Percentiles rank a stretch among this genome's conserved stretches.
Evolutionary conservation across 2,797 vertebrate genomes (phyloP).

Genomic region (Prunella strophiata): DNA sequence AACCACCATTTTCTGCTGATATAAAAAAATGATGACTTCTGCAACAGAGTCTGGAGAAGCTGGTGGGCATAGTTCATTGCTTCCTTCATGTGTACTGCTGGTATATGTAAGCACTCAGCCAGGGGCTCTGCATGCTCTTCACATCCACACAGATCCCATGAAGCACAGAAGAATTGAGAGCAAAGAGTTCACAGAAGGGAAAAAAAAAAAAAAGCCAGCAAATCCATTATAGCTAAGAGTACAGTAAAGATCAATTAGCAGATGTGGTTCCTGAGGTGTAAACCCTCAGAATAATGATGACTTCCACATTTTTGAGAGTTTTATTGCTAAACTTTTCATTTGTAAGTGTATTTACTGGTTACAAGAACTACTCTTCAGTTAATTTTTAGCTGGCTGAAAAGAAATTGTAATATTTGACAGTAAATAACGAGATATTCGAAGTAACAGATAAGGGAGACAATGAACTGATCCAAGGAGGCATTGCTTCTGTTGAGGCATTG

Average conservation of each 20-base stretch:
- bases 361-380: background rate
- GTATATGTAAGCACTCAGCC: rapidly evolving
- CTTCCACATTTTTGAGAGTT: background rate
- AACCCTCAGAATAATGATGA: background rate
- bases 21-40: background rate
- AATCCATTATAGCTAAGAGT: background rate
- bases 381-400: background rate
- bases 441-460: background rate
- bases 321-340: background rate
- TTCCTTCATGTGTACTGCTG: background rate
- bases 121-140: background rate
- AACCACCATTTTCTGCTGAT: background rate
- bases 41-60: background rate
- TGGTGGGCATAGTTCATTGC: background rate
- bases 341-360: background rate
- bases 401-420: background rate
- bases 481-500: background rate
- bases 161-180: background rate
- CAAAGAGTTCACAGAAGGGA: background rate
- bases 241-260: background rate
- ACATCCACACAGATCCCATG: background rate
- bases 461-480: background rate
- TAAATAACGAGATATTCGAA: background rate
- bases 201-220: background rate
- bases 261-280: background rate